These are phyloP conservation scores for Porites rus DNA, from an alignment of 92 coral and sea anemone genomes.

Conservation along the genomic window DNA sequence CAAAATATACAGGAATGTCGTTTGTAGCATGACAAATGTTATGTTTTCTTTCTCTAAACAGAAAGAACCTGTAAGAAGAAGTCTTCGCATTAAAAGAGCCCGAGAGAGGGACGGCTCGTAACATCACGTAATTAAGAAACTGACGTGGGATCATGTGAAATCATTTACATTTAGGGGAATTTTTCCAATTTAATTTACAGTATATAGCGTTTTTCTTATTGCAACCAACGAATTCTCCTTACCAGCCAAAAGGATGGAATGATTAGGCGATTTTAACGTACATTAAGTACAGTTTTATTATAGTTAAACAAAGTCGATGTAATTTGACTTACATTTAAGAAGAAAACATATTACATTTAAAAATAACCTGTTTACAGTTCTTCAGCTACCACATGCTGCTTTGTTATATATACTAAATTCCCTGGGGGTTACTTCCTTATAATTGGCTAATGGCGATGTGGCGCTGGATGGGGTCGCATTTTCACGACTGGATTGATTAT, in stretches of 20 bases:
- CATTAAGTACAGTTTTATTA: too few species aligned
- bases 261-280: too few species aligned
- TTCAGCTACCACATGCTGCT: neutral
- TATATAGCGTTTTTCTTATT: too few species aligned
- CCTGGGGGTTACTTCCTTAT: too few species aligned
- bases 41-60: conserved; percentile 5
- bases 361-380: neutral
- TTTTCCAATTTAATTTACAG: neutral
- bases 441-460: too few species aligned
- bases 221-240: too few species aligned
- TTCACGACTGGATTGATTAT: too few species aligned
- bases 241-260: too few species aligned
- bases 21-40: neutral
- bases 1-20: too few species aligned
- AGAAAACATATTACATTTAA: too few species aligned
- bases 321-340: neutral
- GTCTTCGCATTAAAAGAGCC: conserved; percentile 11
- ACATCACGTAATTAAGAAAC: neutral
- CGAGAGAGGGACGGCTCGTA: neutral
- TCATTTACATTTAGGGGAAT: neutral
- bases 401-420: too few species aligned
- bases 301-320: neutral
- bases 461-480: too few species aligned
- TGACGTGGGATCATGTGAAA: neutral
- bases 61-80: conserved; percentile 43